These are phyloP conservation scores for Listronotus oregonensis DNA, from an alignment of 1,140 invertebrate genomes.

Conservation along the genomic window DNA sequence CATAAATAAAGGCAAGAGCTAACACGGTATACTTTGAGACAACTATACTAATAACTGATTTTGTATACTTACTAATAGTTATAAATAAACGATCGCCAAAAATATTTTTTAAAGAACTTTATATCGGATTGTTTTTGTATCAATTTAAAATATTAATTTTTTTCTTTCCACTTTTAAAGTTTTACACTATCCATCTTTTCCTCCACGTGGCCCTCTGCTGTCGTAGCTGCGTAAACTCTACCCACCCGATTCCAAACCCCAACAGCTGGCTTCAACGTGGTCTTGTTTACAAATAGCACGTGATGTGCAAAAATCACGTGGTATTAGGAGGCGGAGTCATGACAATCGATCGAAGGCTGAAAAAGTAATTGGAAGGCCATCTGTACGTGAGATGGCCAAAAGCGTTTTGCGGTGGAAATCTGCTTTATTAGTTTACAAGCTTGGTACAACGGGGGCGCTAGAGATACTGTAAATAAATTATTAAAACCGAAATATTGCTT, in stretches of 20 bases:
- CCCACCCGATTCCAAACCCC: background rate
- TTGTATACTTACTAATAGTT: no score
- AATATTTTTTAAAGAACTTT: no score
- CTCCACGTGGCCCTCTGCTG: background rate
- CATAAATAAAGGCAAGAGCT: no score
- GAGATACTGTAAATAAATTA: background rate
- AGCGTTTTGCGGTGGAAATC: conserved; percentile 17
- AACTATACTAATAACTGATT: no score
- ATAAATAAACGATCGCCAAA: no score
- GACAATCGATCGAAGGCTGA: conserved; percentile 19
- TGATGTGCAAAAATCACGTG: conserved; percentile 21
- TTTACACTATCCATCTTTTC: no score
- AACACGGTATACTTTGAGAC: no score
- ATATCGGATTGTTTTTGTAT: no score
- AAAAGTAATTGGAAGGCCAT: conserved; percentile 35
- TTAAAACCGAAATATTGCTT: background rate
- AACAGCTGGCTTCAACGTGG: conserved; percentile 11
- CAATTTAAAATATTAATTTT: no score
- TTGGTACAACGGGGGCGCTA: conserved; percentile 12
- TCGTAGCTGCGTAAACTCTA: background rate
- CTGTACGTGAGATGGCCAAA: conserved; percentile 30
- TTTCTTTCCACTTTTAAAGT: no score
- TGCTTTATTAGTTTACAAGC: conserved; percentile 24
- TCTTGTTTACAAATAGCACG: conserved; percentile 35
- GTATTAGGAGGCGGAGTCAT: conserved; percentile 18